A percentile compares a stretch with the other conserved stretches of the same genome.
These are phyloP conservation scores for Acrossocheilus fasciatus DNA, from an alignment of 2,797 vertebrate genomes.

Conservation along the genomic window DNA sequence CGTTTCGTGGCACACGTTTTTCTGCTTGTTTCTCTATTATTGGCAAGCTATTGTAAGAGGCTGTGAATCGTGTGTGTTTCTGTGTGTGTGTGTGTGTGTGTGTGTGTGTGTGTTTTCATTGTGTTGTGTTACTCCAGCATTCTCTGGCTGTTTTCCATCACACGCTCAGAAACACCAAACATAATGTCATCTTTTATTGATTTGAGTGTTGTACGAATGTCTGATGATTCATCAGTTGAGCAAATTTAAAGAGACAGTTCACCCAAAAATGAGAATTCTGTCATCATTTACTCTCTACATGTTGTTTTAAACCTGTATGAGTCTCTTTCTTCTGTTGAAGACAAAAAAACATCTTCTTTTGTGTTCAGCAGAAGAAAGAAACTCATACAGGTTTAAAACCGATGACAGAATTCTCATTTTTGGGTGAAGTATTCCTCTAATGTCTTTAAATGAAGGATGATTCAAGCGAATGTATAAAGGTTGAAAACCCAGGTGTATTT, in stretches of 20 bases:
- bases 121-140: slow-evolving; percentile 71
- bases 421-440: no score
- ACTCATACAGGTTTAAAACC: no score
- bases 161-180: slow-evolving; percentile 33
- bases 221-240: not conserved
- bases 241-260: no score
- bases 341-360: not conserved
- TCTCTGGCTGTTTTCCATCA: slow-evolving; percentile 63
- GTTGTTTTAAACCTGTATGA: not conserved
- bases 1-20: slow-evolving; percentile 53
- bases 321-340: not conserved
- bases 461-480: not conserved
- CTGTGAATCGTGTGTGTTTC: slow-evolving; percentile 62
- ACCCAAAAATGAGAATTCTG: no score
- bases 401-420: no score
- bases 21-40: slow-evolving; percentile 81
- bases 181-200: slow-evolving; percentile 9
- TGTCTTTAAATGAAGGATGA: not conserved
- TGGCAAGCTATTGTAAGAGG: slow-evolving; percentile 72
- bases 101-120: slow-evolving; percentile 64
- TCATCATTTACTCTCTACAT: no score
- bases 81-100: slow-evolving; percentile 43
- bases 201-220: not conserved
- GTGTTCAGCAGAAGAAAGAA: not conserved
- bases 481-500: not conserved